Evolutionary conservation across 2,888 invertebrate genomes (phyloP).

Genomic region (Cephus spinipes): DNA sequence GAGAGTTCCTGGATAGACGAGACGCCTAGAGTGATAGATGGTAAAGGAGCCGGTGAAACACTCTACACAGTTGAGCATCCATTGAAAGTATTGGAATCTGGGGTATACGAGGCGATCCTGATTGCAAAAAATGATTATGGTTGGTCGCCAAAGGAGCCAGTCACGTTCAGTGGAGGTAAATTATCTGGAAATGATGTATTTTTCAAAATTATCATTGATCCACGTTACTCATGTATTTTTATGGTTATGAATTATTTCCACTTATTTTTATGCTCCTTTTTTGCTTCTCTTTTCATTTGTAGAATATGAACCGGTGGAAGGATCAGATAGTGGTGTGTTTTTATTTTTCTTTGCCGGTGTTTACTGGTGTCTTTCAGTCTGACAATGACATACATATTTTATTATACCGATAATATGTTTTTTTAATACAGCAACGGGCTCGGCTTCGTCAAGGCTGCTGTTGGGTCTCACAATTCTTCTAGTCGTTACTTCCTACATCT

Average conservation of each 20-base stretch:
- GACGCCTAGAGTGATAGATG: constrained; percentile 45
- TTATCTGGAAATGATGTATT: not conserved
- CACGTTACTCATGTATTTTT: not conserved
- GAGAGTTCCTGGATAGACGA: constrained; percentile 39
- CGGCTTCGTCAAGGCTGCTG: constrained; percentile 32
- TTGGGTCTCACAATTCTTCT: constrained; percentile 43
- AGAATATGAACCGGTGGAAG: constrained; percentile 34
- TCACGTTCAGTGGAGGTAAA: constrained; percentile 47
- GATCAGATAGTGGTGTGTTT: constrained; percentile 39
- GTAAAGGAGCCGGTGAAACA: constrained; percentile 32
- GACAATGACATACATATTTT: not conserved
- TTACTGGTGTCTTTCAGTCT: not conserved
- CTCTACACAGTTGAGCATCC: constrained; percentile 46
- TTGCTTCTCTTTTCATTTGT: constrained; percentile 22
- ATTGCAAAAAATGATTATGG: constrained; percentile 52
- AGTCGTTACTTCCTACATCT: constrained; percentile 51
- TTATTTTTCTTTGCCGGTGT: constrained; percentile 4
- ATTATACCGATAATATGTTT: not conserved
- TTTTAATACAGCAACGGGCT: constrained; percentile 24
- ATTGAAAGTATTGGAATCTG: constrained; percentile 45
- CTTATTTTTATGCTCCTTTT: not conserved
- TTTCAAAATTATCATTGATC: not conserved
- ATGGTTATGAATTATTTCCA: not conserved
- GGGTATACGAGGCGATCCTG: constrained; percentile 52
- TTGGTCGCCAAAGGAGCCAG: constrained; percentile 47